These are phyloP conservation scores for Prorops nasuta DNA, from an alignment of 1,140 invertebrate genomes.

Conservation along the genomic window DNA sequence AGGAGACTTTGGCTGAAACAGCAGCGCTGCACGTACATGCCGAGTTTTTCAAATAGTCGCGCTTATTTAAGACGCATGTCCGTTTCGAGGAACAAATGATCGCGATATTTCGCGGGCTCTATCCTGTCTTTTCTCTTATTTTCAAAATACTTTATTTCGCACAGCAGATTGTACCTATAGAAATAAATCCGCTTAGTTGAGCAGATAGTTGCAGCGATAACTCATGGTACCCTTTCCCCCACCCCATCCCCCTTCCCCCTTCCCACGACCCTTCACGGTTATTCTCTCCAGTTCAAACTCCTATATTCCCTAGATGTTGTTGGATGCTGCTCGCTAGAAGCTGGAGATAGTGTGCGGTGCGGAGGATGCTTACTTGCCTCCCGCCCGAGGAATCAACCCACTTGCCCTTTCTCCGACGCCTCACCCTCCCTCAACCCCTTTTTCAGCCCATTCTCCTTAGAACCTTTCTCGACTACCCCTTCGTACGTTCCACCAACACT, in stretches of 20 bases:
- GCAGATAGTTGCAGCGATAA: conserved; percentile 48
- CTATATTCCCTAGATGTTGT: conserved; percentile 26
- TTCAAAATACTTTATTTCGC: conserved; percentile 49
- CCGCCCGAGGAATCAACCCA: conserved; percentile 20
- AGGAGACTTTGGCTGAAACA: too few relatives aligned
- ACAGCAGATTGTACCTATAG: conserved; percentile 52
- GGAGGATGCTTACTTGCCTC: too few relatives aligned
- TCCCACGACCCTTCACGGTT: conserved; percentile 18
- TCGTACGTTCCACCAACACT: conserved; percentile 16
- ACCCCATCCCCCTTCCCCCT: conserved; percentile 4
- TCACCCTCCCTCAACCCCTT: conserved; percentile 7
- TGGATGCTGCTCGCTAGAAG: conserved; percentile 4
- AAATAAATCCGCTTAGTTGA: conserved; percentile 50
- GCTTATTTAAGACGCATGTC: too few relatives aligned
- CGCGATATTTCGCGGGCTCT: conserved; percentile 25
- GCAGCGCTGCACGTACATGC: too few relatives aligned
- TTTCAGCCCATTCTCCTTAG: neutral
- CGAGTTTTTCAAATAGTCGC: too few relatives aligned
- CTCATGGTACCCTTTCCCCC: conserved; percentile 23
- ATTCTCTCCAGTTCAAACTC: conserved; percentile 36
- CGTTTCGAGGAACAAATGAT: conserved; percentile 29
- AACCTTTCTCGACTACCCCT: too few relatives aligned
- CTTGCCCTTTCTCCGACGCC: conserved; percentile 7
- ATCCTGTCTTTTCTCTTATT: conserved; percentile 30
- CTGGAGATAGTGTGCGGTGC: too few relatives aligned